Evolutionary conservation across 2,797 vertebrate genomes (phyloP).

Genomic region (Argentina silus): DNA sequence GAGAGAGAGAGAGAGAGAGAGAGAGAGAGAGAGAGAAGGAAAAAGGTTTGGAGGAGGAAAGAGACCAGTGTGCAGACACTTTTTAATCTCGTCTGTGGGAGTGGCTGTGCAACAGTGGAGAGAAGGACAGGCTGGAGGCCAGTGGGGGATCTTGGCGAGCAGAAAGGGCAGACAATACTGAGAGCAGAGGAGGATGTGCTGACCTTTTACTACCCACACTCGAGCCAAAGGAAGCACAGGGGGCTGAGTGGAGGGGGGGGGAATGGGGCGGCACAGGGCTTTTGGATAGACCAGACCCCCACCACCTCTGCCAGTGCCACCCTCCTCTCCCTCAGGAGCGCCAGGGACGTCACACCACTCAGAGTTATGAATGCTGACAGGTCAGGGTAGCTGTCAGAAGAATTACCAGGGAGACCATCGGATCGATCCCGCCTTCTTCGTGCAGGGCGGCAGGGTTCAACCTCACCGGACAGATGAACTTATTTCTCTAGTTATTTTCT

Average conservation of each 20-base stretch:
- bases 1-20: not conserved
- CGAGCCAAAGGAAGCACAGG: constrained; percentile 54
- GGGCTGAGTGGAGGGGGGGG: constrained; percentile 16
- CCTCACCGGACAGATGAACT: not conserved
- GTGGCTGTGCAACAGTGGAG: constrained; percentile 13
- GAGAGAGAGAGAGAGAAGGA: not conserved
- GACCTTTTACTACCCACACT: constrained; percentile 67
- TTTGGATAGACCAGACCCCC: constrained; percentile 42
- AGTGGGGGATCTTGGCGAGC: constrained; percentile 62
- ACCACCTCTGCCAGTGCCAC: constrained; percentile 31
- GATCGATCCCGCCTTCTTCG: constrained; percentile 1
- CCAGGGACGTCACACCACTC: not conserved
- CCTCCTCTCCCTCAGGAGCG: constrained; percentile 8
- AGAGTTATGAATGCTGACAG: constrained; percentile 33
- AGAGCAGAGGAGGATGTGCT: constrained; percentile 56
- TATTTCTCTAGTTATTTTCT: too few relatives aligned
- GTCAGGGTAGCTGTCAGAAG: constrained; percentile 25
- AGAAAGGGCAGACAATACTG: constrained; percentile 60
- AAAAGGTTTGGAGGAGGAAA: not conserved
- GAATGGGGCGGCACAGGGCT: constrained; percentile 38
- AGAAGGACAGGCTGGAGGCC: constrained; percentile 55
- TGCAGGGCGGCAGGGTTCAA: not conserved
- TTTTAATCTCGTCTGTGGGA: constrained; percentile 35
- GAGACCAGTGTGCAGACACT: constrained; percentile 3
- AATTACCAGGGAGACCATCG: constrained; percentile 15